These are phyloP conservation scores for Antigone vipio DNA, from an alignment of 2,113 vertebrate genomes.

Conservation along the genomic window DNA sequence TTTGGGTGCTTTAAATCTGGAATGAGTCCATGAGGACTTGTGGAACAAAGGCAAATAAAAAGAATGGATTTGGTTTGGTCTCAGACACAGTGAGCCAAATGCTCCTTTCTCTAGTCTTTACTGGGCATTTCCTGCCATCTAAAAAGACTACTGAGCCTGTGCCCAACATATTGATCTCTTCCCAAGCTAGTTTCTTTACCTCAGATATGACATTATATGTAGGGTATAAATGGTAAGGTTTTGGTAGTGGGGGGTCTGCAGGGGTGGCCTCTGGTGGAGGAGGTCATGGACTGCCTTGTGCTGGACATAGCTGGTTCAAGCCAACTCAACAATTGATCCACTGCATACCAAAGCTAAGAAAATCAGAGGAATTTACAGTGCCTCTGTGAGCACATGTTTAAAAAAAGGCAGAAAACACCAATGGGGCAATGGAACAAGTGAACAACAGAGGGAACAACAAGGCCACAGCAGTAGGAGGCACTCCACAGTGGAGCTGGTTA, in stretches of 20 bases:
- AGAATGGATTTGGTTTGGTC: neutral
- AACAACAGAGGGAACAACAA: neutral
- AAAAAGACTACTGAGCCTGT: neutral
- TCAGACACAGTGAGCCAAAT: neutral
- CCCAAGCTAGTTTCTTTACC: neutral
- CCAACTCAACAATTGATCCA: neutral
- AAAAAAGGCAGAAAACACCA: neutral
- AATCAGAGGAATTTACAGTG: neutral
- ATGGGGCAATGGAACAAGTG: neutral
- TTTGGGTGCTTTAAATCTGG: neutral
- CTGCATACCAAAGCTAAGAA: neutral
- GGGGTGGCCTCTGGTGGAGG: neutral
- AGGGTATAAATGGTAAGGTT: neutral
- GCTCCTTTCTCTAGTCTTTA: neutral
- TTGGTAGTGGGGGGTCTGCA: neutral
- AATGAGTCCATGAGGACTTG: neutral
- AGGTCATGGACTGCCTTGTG: neutral
- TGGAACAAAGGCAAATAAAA: neutral
- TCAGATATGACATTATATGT: neutral
- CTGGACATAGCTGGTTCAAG: neutral
- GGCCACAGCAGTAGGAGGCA: neutral
- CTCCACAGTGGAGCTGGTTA: neutral
- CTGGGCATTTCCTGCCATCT: neutral
- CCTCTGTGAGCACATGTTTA: neutral
- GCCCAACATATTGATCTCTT: neutral